These are phyloP conservation scores for Masticophis lateralis DNA, from an alignment of 2,797 vertebrate genomes.

Conservation along the genomic window DNA sequence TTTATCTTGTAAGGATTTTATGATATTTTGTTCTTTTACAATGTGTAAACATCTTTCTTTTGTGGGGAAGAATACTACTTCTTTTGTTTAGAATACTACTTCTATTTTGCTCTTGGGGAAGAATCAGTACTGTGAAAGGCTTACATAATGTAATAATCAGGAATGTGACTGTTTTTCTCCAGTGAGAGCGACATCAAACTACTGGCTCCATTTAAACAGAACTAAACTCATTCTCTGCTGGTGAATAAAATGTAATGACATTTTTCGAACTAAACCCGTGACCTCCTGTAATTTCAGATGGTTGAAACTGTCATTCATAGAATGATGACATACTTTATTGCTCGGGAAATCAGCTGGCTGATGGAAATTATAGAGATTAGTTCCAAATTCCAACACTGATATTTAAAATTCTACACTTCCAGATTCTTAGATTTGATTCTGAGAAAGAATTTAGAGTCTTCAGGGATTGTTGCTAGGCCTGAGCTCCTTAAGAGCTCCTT, in stretches of 20 bases:
- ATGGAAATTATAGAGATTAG: not conserved
- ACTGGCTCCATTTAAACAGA: not conserved
- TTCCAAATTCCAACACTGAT: not conserved
- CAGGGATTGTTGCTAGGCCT: not conserved
- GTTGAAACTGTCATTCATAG: not conserved
- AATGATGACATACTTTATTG: not conserved
- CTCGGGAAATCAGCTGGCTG: not conserved
- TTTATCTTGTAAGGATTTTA: constrained; percentile 3
- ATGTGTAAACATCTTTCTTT: not conserved
- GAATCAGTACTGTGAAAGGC: not conserved
- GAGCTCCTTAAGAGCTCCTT: not conserved
- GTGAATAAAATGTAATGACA: not conserved
- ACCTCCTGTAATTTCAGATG: not conserved
- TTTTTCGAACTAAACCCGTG: not conserved
- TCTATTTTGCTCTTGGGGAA: not conserved
- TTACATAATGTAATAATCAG: not conserved
- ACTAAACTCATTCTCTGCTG: not conserved
- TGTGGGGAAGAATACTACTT: not conserved
- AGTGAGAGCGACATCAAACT: not conserved
- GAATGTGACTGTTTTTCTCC: not conserved
- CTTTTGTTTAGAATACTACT: not conserved
- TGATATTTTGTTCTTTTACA: not conserved
- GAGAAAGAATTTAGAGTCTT: not conserved
- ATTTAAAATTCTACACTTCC: not conserved
- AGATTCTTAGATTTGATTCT: not conserved